Evolutionary conservation across 2,113 vertebrate species (phyloP).

Genomic region (Cryptomyrus ogoouensis): DNA sequence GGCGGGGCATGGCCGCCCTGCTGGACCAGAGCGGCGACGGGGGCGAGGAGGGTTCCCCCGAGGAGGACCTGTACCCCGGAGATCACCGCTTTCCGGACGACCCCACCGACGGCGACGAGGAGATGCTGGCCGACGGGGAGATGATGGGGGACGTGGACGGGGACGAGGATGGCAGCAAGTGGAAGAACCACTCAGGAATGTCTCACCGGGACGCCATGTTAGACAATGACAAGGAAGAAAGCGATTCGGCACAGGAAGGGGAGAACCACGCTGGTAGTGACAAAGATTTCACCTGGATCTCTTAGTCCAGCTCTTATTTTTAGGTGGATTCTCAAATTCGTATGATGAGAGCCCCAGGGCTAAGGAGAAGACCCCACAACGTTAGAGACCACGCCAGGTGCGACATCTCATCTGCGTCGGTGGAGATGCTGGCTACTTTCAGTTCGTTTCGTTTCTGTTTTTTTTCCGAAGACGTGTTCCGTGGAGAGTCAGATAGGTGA

Average conservation of each 20-base stretch:
- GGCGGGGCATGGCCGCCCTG: constrained; percentile 67
- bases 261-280: constrained; percentile 73
- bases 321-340: neutral
- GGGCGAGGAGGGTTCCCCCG: constrained; percentile 74
- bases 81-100: constrained; percentile 81
- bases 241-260: constrained; percentile 76
- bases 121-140: constrained; percentile 70
- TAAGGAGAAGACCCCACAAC: constrained; percentile 2
- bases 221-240: constrained; percentile 72
- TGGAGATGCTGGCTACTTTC: constrained; percentile 34
- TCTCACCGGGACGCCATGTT: constrained; percentile 67
- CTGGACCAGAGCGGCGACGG: constrained; percentile 71
- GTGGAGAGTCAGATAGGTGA: neutral
- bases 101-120: constrained; percentile 65
- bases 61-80: constrained; percentile 73
- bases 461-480: constrained; percentile 55
- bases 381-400: constrained; percentile 16
- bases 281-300: constrained; percentile 92
- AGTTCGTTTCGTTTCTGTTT: constrained; percentile 36
- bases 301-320: constrained; percentile 60
- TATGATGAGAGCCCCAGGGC: constrained; percentile 7
- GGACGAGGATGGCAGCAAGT: constrained; percentile 74
- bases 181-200: constrained; percentile 69
- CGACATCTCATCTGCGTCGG: constrained; percentile 37
- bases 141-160: constrained; percentile 74